Base-by-base conservation (phyloP, 2,888 invertebrate species). In the Lottia gigantea region DNA sequence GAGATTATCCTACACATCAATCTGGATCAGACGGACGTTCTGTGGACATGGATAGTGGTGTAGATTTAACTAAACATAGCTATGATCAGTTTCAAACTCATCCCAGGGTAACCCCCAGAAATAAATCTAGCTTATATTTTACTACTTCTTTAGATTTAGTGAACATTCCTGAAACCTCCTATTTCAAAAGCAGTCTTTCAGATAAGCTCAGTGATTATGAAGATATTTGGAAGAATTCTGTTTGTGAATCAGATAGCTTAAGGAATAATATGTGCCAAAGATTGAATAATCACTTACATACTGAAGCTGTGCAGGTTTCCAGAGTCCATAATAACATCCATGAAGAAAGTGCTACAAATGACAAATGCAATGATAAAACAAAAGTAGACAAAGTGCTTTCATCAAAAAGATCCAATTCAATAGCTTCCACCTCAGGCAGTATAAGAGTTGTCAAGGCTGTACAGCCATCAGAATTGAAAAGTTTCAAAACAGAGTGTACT, bases 181-280 rank as follows among this genome's bases (percentile, higher is more conserved):
- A 95, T 76, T 95, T 94, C 86, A 91, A 94, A 81, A 95, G 95
- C 88, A 94, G 94, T 1, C 91, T 96, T 46, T 94, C 94, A 75
- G 97, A 97, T 86, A 96, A 96, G 90, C 93, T 95, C 64, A 96
- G 96, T 82, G 97, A 97, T 89, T 97, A 97, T 86, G 97, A 97
- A 90, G 97, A 97, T 87, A 93, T 97, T 80, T 97, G 97, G 96
- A 81, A 81, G 46, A 80, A 77, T 61, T 74, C 74, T 8, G 70
- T 55, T 45, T 71, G 71, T 68, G 77, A 77, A 61, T 67, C 72
- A n/a, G 77, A 77, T 40, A 49, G 64, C 47, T 23, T 63, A n/a
- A 45, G 49, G 46, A 68, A 68, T 47, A 68, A 68, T 46, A 26
- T 68, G 45, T 55, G 55, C 55, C 55, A 55, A 55, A 55, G 55